Conservation (phyloP, 2,888 invertebrate genomes). For the Harpalus rufipes region DNA sequence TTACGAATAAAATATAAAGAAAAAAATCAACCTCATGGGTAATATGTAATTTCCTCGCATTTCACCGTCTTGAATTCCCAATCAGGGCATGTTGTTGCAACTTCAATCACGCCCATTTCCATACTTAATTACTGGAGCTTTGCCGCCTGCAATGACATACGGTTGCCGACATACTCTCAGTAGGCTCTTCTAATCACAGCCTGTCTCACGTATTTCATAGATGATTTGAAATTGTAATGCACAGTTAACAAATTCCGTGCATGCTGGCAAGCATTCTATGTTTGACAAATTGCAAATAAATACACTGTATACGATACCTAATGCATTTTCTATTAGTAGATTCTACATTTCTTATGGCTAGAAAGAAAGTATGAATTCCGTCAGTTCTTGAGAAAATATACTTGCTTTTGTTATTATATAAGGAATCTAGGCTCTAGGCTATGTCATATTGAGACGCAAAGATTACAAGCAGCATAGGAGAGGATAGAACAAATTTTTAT, state of each 20-base stretch:
- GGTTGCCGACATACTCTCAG: not conserved
- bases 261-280: not conserved
- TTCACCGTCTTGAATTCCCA: not conserved
- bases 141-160: not conserved
- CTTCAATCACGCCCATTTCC: not conserved
- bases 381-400: too few species aligned
- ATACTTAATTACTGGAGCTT: not conserved
- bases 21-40: too few species aligned
- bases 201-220: not conserved
- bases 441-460: too few species aligned
- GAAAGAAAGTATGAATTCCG: too few species aligned
- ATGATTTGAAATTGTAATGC: conserved; percentile 3
- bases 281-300: conserved; percentile 3
- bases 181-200: not conserved
- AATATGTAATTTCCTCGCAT: not conserved
- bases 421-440: too few species aligned
- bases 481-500: too few species aligned
- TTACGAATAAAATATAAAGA: too few species aligned
- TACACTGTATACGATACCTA: not conserved
- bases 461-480: too few species aligned
- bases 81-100: not conserved
- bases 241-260: not conserved
- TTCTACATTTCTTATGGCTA: too few species aligned
- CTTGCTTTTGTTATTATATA: too few species aligned
- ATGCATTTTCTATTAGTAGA: too few species aligned